Evolutionary conservation across 2,888 invertebrate genomes (phyloP).

Genomic region (Lasiommata megera): DNA sequence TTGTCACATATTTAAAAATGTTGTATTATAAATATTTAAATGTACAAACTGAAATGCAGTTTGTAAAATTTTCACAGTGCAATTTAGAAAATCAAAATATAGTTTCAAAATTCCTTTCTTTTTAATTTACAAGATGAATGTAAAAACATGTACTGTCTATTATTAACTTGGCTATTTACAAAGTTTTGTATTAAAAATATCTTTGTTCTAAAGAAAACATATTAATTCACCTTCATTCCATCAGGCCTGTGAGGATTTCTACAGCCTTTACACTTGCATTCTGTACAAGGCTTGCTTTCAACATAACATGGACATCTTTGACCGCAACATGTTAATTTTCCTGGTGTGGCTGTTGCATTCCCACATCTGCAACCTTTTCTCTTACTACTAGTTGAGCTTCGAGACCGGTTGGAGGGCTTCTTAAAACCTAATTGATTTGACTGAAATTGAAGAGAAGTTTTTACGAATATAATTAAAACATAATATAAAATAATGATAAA

Average conservation of each 20-base stretch:
- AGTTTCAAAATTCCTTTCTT: no score
- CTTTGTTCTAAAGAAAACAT: no score
- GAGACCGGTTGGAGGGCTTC: constrained; percentile 71
- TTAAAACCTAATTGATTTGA: constrained; percentile 68
- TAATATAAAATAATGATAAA: neutral
- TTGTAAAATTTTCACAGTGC: no score
- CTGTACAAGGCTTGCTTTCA: constrained; percentile 92
- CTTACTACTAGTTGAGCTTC: constrained; percentile 71
- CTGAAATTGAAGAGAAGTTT: constrained; percentile 46
- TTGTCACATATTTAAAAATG: no score
- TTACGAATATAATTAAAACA: constrained; percentile 24
- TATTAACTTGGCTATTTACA: no score
- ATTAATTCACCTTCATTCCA: constrained; percentile 84
- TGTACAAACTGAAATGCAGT: no score
- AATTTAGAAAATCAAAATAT: no score
- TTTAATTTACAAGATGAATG: no score
- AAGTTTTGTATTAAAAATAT: no score
- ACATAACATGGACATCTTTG: constrained; percentile 97
- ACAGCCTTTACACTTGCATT: constrained; percentile 96
- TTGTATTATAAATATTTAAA: no score
- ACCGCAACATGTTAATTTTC: constrained; percentile 95
- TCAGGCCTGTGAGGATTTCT: constrained; percentile 93
- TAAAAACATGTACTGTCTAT: no score
- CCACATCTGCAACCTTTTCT: constrained; percentile 94
- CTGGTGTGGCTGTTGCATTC: constrained; percentile 93